These are phyloP conservation scores for Labrus mixtus DNA, from an alignment of 2,113 vertebrate genomes.

Conservation along the genomic window DNA sequence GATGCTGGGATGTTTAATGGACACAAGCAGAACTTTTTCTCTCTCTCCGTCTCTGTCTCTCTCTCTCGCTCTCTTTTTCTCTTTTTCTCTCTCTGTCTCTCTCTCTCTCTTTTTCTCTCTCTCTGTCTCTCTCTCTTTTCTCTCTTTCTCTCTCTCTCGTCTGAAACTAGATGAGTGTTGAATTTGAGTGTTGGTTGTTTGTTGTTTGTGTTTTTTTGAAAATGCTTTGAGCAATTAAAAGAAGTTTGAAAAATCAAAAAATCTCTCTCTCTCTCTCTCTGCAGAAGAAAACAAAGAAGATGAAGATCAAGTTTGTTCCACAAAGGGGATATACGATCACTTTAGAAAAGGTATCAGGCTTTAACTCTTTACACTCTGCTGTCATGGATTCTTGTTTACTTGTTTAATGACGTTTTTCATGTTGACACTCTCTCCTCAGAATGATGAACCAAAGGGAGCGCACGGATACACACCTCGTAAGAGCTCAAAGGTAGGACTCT, in stretches of 20 bases:
- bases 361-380: no score
- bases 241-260: no score
- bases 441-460: conserved; percentile 40
- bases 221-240: no score
- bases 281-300: conserved; percentile 52
- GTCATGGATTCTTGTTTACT: background rate
- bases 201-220: no score
- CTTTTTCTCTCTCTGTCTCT: background rate
- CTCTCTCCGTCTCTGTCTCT: no score
- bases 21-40: no score
- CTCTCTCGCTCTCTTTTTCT: conserved; percentile 8
- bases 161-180: no score
- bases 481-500: conserved; percentile 45
- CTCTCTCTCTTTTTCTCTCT: background rate
- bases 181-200: no score
- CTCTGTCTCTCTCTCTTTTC: conserved; percentile 1
- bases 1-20: no score
- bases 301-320: conserved; percentile 62
- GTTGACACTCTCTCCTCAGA: conserved; percentile 3
- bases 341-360: conserved; percentile 32
- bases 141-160: conserved; percentile 1
- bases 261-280: conserved; percentile 3
- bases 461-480: conserved; percentile 44
- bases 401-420: background rate
- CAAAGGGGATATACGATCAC: conserved; percentile 58